Percentiles rank a stretch among this genome's conserved stretches.
Conservation (phyloP, 2,888 invertebrate genomes). For the Cephus pygmeus region DNA sequence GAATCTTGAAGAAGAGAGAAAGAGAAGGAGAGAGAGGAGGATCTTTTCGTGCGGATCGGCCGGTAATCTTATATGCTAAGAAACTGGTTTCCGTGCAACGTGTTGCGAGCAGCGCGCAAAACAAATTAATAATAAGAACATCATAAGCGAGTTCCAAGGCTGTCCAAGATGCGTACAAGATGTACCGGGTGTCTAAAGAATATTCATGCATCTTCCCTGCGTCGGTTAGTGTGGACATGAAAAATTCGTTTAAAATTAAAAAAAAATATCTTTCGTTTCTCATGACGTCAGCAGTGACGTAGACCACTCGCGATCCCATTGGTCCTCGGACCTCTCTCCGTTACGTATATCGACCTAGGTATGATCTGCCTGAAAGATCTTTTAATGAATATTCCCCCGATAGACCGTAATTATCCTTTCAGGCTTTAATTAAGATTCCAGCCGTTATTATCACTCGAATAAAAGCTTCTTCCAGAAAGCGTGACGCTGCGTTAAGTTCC, state of each 20-base stretch:
- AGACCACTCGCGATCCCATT: too few species aligned
- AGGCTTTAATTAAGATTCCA: conserved; percentile 9
- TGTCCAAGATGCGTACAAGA: neutral
- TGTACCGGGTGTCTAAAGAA: too few species aligned
- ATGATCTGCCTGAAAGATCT: neutral
- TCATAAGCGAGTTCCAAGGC: conserved; percentile 21
- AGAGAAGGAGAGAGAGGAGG: neutral
- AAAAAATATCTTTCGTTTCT: too few species aligned
- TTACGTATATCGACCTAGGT: too few species aligned
- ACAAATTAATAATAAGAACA: conserved; percentile 58
- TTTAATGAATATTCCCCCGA: conserved; percentile 8
- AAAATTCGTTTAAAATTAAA: too few species aligned
- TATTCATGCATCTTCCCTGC: too few species aligned
- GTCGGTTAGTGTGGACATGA: too few species aligned
- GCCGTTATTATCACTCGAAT: neutral
- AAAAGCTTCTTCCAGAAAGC: neutral
- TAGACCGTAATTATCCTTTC: neutral
- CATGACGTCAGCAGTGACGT: too few species aligned
- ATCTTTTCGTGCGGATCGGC: conserved; percentile 17
- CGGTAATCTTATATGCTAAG: conserved; percentile 27
- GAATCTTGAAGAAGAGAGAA: too few species aligned
- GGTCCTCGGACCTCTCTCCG: too few species aligned
- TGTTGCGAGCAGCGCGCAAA: conserved; percentile 50
- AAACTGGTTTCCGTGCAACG: conserved; percentile 51
- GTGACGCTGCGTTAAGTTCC: conserved; percentile 2